Evolutionary conservation across 2,888 invertebrate genomes (phyloP), one percentile per base, ranked within the genome.

Genomic region (Heliconius ethilla): DNA sequence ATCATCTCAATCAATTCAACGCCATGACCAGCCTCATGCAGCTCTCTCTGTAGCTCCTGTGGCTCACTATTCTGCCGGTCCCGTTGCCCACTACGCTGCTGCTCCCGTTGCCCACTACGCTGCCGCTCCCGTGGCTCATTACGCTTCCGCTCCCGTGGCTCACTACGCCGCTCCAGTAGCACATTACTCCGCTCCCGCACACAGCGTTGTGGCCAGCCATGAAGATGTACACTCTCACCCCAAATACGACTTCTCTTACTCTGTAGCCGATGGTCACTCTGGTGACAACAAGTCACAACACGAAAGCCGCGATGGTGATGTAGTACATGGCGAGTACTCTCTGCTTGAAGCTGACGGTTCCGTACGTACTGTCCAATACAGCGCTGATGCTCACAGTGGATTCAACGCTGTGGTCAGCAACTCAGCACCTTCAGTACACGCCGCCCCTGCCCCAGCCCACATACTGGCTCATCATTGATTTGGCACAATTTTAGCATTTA

Each of bases 201-300:
- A 90, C 85, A 87, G 87, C 84, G 86, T 87, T 40, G 82, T 86
- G 25, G 86, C 87, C 33, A 83, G 84, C 51, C 85, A 86, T 13
- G 87, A 86, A 25, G 88, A 88, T 78, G 87, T 76, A 66, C 88
- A 88, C 87, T 89, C 95, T 25, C 92, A 95, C 86, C 95, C 95
- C 76, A 93, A 94, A 85, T 95, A 95, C 88, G 92, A 94, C 75
- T 95, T 91, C 89, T 91, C 94, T n/a, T 95, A 95, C 87, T 95
- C 95, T 18, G 95, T 94, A 29, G 92, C 95, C 79, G 95, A 95
- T 82, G 91, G 91, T n/a, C 95, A 95, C 85, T 92, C 95, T 80
- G 95, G 95, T 55, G 95, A 95, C 88, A 91, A 94, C 86, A 95
- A 95, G 89, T 92, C 92, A 79, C 95, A 95, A 75, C 86, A 86